Conservation (phyloP, 2,113 vertebrate species). For the Eulacestoma nigropectus region DNA sequence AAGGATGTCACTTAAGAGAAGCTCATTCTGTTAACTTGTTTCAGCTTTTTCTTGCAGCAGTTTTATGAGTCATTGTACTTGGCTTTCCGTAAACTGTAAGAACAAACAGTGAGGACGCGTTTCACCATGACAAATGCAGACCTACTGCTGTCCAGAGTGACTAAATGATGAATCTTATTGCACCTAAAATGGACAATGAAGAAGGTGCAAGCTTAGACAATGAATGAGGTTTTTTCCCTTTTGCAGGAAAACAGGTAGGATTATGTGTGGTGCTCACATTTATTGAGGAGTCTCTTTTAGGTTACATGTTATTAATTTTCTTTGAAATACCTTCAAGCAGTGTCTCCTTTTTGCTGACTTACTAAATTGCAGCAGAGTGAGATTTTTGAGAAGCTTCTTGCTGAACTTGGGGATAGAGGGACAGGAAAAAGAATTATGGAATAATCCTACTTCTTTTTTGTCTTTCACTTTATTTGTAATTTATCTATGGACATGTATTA, state of each 20-base stretch:
- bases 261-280: neutral
- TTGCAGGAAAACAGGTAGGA: slow-evolving; percentile 1
- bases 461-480: slow-evolving; percentile 41
- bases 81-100: neutral
- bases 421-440: neutral
- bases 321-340: neutral
- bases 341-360: neutral
- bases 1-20: neutral
- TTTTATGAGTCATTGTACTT: slow-evolving; percentile 13
- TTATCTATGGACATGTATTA: neutral
- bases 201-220: neutral
- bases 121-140: neutral
- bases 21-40: slow-evolving; percentile 19
- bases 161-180: neutral
- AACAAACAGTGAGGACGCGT: neutral
- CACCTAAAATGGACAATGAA: neutral
- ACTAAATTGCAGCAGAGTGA: neutral
- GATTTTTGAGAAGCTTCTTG: neutral
- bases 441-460: slow-evolving; percentile 16
- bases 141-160: neutral
- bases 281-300: neutral
- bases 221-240: neutral
- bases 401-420: neutral
- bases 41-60: slow-evolving; percentile 33
- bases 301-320: neutral